A percentile compares a stretch with the other conserved stretches of the same genome.
These are phyloP conservation scores for Gobius niger DNA, from an alignment of 2,113 vertebrate species.

Conservation along the genomic window DNA sequence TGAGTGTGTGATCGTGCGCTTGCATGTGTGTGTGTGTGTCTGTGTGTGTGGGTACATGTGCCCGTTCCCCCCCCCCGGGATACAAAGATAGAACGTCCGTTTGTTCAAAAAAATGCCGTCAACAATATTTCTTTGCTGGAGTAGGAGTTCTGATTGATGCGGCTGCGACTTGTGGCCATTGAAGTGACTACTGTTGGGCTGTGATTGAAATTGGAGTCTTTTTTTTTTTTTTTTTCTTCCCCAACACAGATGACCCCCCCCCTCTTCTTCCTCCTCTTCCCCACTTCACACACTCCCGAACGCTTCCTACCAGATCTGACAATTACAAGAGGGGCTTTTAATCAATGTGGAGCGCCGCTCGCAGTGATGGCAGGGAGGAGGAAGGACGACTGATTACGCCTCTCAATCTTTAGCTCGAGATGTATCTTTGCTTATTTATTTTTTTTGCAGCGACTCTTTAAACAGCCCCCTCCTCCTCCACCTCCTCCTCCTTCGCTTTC, in stretches of 20 bases:
- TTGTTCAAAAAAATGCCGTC: slow-evolving; percentile 24
- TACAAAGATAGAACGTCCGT: slow-evolving; percentile 33
- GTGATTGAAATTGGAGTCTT: slow-evolving; percentile 64
- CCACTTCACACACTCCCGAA: slow-evolving; percentile 32
- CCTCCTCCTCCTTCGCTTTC: not conserved
- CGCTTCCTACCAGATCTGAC: slow-evolving; percentile 67
- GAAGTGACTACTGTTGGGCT: slow-evolving; percentile 59
- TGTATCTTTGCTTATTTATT: slow-evolving; percentile 14
- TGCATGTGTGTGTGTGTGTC: not conserved
- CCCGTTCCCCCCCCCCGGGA: slow-evolving; percentile 6
- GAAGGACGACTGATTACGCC: slow-evolving; percentile 60
- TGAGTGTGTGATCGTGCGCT: slow-evolving; percentile 39
- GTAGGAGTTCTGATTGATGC: slow-evolving; percentile 60
- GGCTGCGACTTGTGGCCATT: slow-evolving; percentile 47
- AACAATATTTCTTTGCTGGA: slow-evolving; percentile 50
- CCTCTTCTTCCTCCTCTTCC: not conserved
- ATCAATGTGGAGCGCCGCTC: slow-evolving; percentile 70
- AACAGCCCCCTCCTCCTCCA: slow-evolving; percentile 62
- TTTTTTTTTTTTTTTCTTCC: slow-evolving; percentile 36
- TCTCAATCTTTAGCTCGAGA: slow-evolving; percentile 64
- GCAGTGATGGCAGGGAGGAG: slow-evolving; percentile 61
- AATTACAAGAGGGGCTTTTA: slow-evolving; percentile 76
- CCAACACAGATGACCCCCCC: slow-evolving; percentile 19
- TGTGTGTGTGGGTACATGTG: not conserved
- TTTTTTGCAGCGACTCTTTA: slow-evolving; percentile 42